Evolutionary conservation across 1,140 invertebrate genomes (phyloP).

Genomic region (Carposina sasakii): DNA sequence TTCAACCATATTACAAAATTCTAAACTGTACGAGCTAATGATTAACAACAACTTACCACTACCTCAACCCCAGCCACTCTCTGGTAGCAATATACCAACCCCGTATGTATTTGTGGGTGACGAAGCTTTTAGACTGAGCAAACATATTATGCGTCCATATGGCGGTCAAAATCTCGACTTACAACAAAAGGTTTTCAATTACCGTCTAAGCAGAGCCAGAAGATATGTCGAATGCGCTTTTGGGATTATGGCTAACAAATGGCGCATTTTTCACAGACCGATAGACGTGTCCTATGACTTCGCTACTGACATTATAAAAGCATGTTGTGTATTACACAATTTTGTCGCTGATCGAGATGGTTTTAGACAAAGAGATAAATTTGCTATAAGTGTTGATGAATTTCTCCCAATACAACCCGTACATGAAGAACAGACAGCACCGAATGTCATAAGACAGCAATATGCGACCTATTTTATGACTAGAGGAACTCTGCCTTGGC

Average conservation of each 20-base stretch:
- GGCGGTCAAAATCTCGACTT: slow-evolving; percentile 9
- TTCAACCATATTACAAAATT: slow-evolving; percentile 9
- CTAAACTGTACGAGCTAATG: slow-evolving; percentile 10
- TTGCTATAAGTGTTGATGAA: slow-evolving; percentile 9
- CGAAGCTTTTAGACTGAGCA: not conserved
- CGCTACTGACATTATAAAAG: not conserved
- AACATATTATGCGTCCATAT: slow-evolving; percentile 8
- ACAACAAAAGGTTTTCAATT: slow-evolving; percentile 7
- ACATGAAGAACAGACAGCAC: slow-evolving; percentile 9
- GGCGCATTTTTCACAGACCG: not conserved
- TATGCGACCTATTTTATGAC: slow-evolving; percentile 10
- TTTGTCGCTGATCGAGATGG: slow-evolving; percentile 2
- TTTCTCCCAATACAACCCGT: slow-evolving; percentile 9
- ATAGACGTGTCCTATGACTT: not conserved
- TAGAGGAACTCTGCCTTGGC: slow-evolving; percentile 9
- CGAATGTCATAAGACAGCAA: slow-evolving; percentile 9
- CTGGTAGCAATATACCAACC: slow-evolving; percentile 9
- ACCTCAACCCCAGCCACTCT: slow-evolving; percentile 9
- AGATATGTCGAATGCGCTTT: not conserved
- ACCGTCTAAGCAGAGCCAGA: not conserved
- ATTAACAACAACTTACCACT: slow-evolving; percentile 9
- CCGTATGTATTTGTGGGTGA: slow-evolving; percentile 1
- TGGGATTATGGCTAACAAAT: not conserved
- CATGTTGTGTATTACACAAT: not conserved
- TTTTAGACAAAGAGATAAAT: slow-evolving; percentile 9